Evolutionary conservation across 2,888 invertebrate species (phyloP), one percentile per base, ranked within the genome.

Genomic region (Drosophila niveifrons): DNA sequence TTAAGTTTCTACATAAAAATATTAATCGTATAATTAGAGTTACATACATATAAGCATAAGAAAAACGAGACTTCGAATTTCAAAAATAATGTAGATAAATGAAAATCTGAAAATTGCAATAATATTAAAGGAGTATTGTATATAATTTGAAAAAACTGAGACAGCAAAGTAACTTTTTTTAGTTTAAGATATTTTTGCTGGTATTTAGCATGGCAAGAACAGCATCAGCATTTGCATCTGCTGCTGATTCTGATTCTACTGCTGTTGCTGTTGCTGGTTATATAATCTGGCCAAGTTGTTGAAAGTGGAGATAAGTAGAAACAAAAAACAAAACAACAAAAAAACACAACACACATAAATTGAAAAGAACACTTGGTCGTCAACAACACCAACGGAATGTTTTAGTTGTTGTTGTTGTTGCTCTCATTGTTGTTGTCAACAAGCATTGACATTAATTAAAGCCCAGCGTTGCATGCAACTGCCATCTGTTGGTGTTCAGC

Each of bases 361-460:
- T 61, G 55, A 56, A 63, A 65, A 51, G 57, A 59, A 62, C 64
- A 74, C 65, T 77, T 65, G 77, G 58, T 57, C 59, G 46, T 44
- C 43, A 48, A 61, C 52, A 52, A 52, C 51, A 44, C 13, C 34
- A 53, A 52, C 36, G 4, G 11, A 36, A n/a, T n/a, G 31, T 28
- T 51, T 31, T 18, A 28, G n/a, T 7, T 36, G 50, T 39, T 51
- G 17, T 18, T 46, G 50, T 36, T 53, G n/a, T 17, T 41, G 39
- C 10, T 58, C 8, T 46, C 62, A 31, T 29, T 61, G 48, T 7
- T 63, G 83, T 74, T 86, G 78, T 86, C 76, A 73, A 79, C 79
- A 86, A 78, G 79, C 87, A 79, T 83, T 84, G 84, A 74, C 83
- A 84, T 86, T 83, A 83, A 83, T 83, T 83, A 83, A 83, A 82